Base-by-base conservation (phyloP, 2,888 invertebrate species). In the Scrobipalpa atriplicella region DNA sequence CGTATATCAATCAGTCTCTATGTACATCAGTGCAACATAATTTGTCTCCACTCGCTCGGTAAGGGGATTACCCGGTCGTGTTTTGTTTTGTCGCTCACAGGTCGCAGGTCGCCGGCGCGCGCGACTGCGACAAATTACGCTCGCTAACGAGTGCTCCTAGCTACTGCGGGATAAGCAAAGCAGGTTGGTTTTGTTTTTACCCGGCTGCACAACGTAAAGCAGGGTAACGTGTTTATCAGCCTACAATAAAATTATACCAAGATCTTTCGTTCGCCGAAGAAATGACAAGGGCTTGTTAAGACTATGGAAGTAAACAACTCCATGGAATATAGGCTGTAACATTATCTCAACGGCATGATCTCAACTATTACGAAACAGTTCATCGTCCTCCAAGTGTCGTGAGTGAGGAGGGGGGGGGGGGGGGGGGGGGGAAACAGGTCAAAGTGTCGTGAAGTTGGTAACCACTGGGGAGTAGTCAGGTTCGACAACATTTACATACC, bases 391-490 rank as follows among this genome's bases (percentile, higher is more conserved):
- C 29, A 29, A 29, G 29, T 3, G 29, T 2, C 29, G 29, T 29
- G 29, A 29, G 29, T 2, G 5, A 5, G 29, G 29, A 5, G 5
- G 54, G 8, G 7, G 3, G 21, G 29, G 29, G 5, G 29, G 29
- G 5, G 29, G 29, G 29, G 29, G 5, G 54, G 8, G 7, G 3
- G 21, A 1, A 56, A 9, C 54, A 29, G 38, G 36, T 38, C 38
- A 38, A 58, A 58, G 58, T 58, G 58, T 58, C 38, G 38, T 29
- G 11, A 29, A 58, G 58, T 58, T 10, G 7, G 38, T 16, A 16
- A 38, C 29, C 58, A 10, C 16, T 0, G 9, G 18, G 54, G 19
- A 54, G 21, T 18, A 16, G 10, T 19, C 16, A 19, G 2, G 16
- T 54, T 18, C 54, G 9, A 54, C 21, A 8, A 3, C 19, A 54